phyloP scores from a whole-genome alignment of 2,888 invertebrate genomes.

The Oithona nana region DNA sequence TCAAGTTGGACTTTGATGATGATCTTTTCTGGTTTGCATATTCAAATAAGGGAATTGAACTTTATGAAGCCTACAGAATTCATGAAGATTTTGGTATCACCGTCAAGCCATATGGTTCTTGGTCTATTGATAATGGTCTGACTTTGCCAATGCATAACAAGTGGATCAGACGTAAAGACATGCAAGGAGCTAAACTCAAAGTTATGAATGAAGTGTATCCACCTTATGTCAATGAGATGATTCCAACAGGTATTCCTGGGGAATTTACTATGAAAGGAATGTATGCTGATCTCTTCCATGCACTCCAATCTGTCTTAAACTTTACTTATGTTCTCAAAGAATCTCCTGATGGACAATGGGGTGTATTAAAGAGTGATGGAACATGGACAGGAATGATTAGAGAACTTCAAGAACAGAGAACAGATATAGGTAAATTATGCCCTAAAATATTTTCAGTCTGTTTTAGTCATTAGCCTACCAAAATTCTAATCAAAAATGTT shows the following conservation, averaged over 20 bases:
- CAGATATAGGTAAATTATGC: background rate
- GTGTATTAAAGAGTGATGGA: background rate
- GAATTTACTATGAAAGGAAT: background rate
- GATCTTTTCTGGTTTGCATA: background rate
- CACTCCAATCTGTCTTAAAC: background rate
- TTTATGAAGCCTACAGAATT: background rate
- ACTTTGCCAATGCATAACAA: too few species aligned
- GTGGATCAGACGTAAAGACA: background rate
- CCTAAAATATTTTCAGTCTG: too few species aligned
- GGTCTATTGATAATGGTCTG: too few species aligned
- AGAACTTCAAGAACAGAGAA: background rate
- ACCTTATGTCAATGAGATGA: background rate
- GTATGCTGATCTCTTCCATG: background rate
- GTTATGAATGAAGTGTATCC: background rate
- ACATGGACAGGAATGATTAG: background rate
- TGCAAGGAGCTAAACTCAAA: background rate
- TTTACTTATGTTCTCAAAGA: background rate
- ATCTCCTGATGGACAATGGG: background rate
- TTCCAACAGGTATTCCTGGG: background rate
- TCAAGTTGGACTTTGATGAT: background rate
- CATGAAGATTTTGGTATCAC: background rate
- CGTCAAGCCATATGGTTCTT: background rate
- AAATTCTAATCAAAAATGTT: background rate
- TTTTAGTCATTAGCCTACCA: too few species aligned
- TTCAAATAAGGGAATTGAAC: background rate